These are phyloP conservation scores for Scomber colias DNA, from an alignment of 2,113 vertebrate species.

Conservation along the genomic window DNA sequence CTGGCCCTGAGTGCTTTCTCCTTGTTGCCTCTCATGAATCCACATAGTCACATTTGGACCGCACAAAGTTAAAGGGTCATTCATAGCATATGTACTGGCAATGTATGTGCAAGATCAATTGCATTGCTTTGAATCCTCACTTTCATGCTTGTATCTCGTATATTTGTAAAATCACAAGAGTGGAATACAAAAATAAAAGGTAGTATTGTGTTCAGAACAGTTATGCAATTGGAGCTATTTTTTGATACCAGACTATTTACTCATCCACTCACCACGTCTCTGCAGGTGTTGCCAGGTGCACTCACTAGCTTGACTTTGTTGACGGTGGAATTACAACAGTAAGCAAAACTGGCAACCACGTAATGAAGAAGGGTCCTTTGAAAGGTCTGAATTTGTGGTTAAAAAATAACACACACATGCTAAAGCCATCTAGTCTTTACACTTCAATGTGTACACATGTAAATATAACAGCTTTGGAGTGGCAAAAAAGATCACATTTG, in stretches of 20 bases:
- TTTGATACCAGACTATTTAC: slow-evolving; percentile 25
- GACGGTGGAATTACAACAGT: slow-evolving; percentile 2
- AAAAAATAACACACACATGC: background rate
- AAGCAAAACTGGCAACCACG: background rate
- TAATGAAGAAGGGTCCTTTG: background rate
- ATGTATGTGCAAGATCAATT: background rate
- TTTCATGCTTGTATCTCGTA: background rate
- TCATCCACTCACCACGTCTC: slow-evolving; percentile 42
- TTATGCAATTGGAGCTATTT: slow-evolving; percentile 51
- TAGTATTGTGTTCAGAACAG: slow-evolving; percentile 14
- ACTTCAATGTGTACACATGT: background rate
- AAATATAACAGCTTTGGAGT: background rate
- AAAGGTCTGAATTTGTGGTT: slow-evolving; percentile 5
- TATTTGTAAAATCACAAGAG: background rate
- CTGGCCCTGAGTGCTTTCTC: slow-evolving; percentile 15
- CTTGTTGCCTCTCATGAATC: slow-evolving; percentile 21
- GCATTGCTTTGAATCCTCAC: background rate
- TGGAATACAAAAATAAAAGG: background rate
- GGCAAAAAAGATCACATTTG: background rate
- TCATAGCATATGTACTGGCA: no score
- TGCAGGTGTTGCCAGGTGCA: slow-evolving; percentile 23
- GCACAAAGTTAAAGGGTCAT: background rate
- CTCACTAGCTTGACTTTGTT: slow-evolving; percentile 5
- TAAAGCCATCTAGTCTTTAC: background rate
- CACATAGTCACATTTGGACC: slow-evolving; percentile 2